phyloP scores from a whole-genome alignment of 1,140 invertebrate species.

The Drosophila asahinai region DNA sequence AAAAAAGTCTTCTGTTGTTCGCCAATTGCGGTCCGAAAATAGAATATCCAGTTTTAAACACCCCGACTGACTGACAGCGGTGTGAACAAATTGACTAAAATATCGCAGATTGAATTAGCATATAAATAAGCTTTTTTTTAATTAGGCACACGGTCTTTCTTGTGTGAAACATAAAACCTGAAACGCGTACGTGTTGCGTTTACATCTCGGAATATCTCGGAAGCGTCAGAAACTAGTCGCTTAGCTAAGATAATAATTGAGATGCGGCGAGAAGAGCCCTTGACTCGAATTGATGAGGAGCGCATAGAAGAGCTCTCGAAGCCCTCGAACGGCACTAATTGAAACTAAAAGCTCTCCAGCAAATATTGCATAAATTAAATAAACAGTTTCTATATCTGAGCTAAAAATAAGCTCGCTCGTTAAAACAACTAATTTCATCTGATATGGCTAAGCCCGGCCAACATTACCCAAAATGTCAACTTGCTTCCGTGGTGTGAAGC shows the following conservation, averaged over 20 bases:
- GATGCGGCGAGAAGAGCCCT: slow-evolving; percentile 13
- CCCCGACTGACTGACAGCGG: slow-evolving; percentile 12
- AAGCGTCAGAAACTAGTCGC: slow-evolving; percentile 5
- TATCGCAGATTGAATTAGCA: slow-evolving; percentile 65
- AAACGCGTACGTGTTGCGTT: background rate
- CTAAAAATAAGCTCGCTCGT: slow-evolving; percentile 22
- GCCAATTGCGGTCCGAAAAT: slow-evolving; percentile 61
- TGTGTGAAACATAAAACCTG: slow-evolving; percentile 22
- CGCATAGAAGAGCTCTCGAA: slow-evolving; percentile 16
- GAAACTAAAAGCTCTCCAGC: slow-evolving; percentile 16
- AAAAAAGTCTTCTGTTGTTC: slow-evolving; percentile 47
- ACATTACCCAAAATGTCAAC: slow-evolving; percentile 66
- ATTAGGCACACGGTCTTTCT: slow-evolving; percentile 39
- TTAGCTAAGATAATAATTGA: slow-evolving; percentile 28
- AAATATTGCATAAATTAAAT: slow-evolving; percentile 32
- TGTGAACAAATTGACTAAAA: slow-evolving; percentile 46
- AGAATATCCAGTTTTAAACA: slow-evolving; percentile 52
- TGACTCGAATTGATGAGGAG: slow-evolving; percentile 20
- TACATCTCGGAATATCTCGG: slow-evolving; percentile 5
- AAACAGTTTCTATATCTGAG: slow-evolving; percentile 9
- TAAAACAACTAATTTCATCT: slow-evolving; percentile 26
- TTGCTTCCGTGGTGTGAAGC: slow-evolving; percentile 71
- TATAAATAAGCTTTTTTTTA: slow-evolving; percentile 50
- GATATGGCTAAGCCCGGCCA: slow-evolving; percentile 13
- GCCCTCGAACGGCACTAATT: slow-evolving; percentile 5